Evolutionary conservation across 1,140 invertebrate genomes (phyloP).

Genomic region (Drosophila insularis): DNA sequence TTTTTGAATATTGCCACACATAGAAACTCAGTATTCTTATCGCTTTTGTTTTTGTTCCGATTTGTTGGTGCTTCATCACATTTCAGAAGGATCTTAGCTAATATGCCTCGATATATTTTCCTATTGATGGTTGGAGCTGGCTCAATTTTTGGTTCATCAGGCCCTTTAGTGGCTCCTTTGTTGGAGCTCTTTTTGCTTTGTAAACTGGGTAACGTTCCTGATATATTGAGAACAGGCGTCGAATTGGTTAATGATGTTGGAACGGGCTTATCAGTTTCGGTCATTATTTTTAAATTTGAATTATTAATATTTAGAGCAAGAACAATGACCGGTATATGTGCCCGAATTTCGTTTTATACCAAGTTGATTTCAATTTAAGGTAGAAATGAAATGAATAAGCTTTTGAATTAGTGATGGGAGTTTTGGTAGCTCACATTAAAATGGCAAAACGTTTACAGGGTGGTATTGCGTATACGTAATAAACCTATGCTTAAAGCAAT

Average conservation of each 20-base stretch:
- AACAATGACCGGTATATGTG: not conserved
- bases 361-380: not conserved
- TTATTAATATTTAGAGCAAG: no score
- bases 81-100: constrained; percentile 33
- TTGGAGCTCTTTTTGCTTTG: not conserved
- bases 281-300: not conserved
- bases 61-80: constrained; percentile 1
- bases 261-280: not conserved
- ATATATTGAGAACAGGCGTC: constrained; percentile 30
- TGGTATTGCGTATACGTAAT: no score
- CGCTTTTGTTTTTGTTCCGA: not conserved
- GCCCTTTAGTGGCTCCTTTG: not conserved
- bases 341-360: not conserved
- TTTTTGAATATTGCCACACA: constrained; percentile 19
- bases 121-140: constrained; percentile 1
- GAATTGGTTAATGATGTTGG: not conserved
- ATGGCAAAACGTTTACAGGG: not conserved
- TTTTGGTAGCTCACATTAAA: not conserved
- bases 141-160: not conserved
- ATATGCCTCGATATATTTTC: constrained; percentile 14
- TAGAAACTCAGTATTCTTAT: not conserved
- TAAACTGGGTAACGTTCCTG: not conserved
- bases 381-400: constrained; percentile 4
- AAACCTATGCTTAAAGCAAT: no score
- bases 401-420: constrained; percentile 8